Base-by-base conservation (phyloP, 2,888 invertebrate genomes). In the Dynastes hyllus region DNA sequence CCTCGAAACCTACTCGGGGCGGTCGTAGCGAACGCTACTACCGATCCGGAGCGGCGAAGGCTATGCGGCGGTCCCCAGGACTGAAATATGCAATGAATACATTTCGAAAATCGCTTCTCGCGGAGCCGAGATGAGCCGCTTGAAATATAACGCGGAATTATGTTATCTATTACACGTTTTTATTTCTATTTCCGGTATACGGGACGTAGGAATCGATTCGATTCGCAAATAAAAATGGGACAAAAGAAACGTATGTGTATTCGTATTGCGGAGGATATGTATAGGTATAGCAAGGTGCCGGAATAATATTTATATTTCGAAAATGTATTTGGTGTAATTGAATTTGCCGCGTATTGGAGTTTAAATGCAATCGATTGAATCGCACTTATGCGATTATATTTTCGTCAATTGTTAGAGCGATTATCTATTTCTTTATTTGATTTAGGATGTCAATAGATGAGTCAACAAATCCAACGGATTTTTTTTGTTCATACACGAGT, bases 71-170 rank as follows among this genome's bases (percentile, higher is more conserved):
- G 37, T 45, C 45, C 65, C 32, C 58, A 9, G 58, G 27, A 40
- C 37, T 73, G 58, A 73, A 73, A 73, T 73, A 73, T 73, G 73
- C 73, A 73, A 73, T 73, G 73, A 73, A 73, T 73, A 73, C 58
- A 58, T 73, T 73, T 73, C 73, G 73, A 73, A 73, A 73, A 73
- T 73, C 73, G 73, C 58, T 58, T 73, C 40, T 27, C 40, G 37
- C 40, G 22, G 58, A 73, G 22, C 58, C 58, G 73, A 73, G 16
- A 73, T 73, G 58, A 58, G 58, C 16, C 4, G 73, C 58, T 29
- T 40, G 58, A 55, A 58, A 73, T 58, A 73, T 73, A 58, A 73
- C 73, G 27, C 73, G 73, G 73, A 73, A 58, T 71, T 71, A 71
- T 71, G 58, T 73, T 58, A 73, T 73, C 73, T 58, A 58, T 73